Base-by-base conservation (phyloP, 1,140 invertebrate genomes). In the Hypothenemus hampei region DNA sequence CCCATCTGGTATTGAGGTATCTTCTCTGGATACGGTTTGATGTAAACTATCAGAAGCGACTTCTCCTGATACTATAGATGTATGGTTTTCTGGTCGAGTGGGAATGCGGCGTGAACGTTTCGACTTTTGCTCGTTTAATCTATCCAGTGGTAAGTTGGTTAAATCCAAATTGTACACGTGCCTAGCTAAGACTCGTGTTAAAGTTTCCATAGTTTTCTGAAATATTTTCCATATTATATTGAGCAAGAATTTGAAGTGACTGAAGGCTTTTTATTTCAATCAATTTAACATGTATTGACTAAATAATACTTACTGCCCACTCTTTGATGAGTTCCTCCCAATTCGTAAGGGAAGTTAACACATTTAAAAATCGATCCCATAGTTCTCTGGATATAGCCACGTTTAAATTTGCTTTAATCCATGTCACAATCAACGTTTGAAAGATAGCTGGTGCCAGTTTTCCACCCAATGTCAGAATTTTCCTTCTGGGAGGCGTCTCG, bases 351-450 rank as follows among this genome's bases (percentile, higher is more conserved):
- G 88, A 86, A 1, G 89, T 88, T 2, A 98, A 75, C 19, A 96
- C 86, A 55, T 82, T 79, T 59, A 97, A 80, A 72, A 98, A 95
- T 67, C 91, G 87, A 73, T 98, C 91, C 96, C 96, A 98, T 4
- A 98, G 74, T 64, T 91, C 85, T 6, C 83, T 45, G 95, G 90
- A 62, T 22, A 71, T 70, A 3, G 87, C 81, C 3, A 97, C 93
- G 74, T 97, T 96, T 51, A 97, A 78, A 74, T 97, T 97, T 0
- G 94, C 94, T 69, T 96, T 94, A 58, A 98, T 97, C 93, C 94
- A 98, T 1, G 93, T 97, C 31, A 98, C 94, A 59, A 98, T 96
- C 11, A 98, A 71, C 1, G 95, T 98, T 80, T 98, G 84, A 66
- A 92, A 97, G 59, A 98, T 86, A 2, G 93, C 91, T 21, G 91